Conservation (phyloP, 1,140 invertebrate genomes). For the Rhopalosiphum padi region DNA sequence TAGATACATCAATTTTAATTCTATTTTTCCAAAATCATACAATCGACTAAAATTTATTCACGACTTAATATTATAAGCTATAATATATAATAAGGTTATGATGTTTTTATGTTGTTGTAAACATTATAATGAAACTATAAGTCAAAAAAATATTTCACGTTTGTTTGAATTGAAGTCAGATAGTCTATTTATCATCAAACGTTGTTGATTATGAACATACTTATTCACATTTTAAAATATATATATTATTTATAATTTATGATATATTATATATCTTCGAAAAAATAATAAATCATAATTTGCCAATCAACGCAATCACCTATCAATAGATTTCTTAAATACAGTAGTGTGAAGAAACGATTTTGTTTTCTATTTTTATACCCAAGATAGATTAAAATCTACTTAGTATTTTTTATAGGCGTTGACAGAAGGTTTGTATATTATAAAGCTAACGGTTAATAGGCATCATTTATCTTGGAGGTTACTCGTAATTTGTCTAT, state of each 20-base stretch:
- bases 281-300: not conserved
- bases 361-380: not conserved
- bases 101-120: not conserved
- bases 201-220: not conserved
- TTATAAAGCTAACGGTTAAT: not conserved
- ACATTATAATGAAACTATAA: not conserved
- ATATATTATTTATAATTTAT: not conserved
- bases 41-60: not conserved
- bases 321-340: not conserved
- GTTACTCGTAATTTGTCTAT: not conserved
- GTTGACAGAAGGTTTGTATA: not conserved
- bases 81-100: too few relatives aligned
- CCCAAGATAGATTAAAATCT: not conserved
- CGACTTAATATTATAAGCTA: not conserved
- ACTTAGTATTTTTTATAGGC: not conserved
- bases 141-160: not conserved
- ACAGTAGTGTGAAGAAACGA: not conserved
- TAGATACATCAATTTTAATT: not conserved
- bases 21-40: not conserved
- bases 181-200: not conserved
- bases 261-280: not conserved
- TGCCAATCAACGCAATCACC: not conserved
- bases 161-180: not conserved
- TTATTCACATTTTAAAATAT: not conserved
- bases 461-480: not conserved